A percentile compares a stretch with the other conserved stretches of the same genome.
Evolutionary conservation across 2,113 vertebrate species (phyloP).

Genomic region (Catagonus wagneri): DNA sequence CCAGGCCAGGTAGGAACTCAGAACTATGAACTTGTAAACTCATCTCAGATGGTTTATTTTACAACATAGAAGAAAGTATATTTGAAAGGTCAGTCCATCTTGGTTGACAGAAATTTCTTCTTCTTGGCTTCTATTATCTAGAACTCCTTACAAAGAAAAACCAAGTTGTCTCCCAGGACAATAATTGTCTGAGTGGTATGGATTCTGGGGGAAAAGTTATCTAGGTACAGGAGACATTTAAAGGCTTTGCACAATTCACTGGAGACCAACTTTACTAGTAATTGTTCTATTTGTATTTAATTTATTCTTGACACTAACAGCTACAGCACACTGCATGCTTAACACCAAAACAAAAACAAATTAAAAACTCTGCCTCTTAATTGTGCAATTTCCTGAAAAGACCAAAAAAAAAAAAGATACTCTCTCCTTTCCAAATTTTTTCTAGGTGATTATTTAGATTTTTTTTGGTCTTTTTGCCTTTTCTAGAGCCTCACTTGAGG

Average conservation of each 20-base stretch:
- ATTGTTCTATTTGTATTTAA: constrained; percentile 42
- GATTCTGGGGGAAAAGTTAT: not conserved
- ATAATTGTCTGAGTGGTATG: not conserved
- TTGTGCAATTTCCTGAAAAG: constrained; percentile 17
- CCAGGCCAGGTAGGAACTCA: not conserved
- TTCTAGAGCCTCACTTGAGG: too few species aligned
- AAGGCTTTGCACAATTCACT: not conserved
- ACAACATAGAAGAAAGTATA: not conserved
- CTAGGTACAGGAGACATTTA: not conserved
- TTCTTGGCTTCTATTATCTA: not conserved
- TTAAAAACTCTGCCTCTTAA: not conserved
- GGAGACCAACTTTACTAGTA: not conserved
- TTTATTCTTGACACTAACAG: not conserved
- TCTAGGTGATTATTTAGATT: not conserved
- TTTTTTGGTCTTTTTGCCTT: too few species aligned
- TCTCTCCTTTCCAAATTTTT: not conserved
- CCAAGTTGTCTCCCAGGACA: not conserved
- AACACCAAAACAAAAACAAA: not conserved
- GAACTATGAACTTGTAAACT: not conserved
- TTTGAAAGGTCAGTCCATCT: not conserved
- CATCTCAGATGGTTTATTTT: not conserved
- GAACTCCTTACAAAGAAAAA: not conserved
- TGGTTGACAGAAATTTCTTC: not conserved
- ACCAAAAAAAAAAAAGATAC: not conserved
- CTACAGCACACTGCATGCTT: not conserved